These are phyloP conservation scores for Chrysogorgia sp. DNA, from an alignment of 92 coral and sea anemone genomes.

Conservation along the genomic window DNA sequence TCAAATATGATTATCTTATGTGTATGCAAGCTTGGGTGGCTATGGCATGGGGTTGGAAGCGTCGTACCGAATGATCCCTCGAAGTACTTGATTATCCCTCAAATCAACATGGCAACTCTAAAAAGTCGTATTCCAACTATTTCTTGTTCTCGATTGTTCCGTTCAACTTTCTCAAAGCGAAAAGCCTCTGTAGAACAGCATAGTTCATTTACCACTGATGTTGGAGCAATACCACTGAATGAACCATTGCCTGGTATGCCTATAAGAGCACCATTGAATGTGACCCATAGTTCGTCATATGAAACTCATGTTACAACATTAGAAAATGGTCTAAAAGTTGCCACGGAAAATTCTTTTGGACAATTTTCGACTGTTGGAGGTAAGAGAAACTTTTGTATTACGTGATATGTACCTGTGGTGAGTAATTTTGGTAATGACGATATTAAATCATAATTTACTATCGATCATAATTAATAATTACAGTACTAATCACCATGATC, in stretches of 20 bases:
- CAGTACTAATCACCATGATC: not conserved
- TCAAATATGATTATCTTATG: too few species aligned
- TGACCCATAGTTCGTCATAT: slow-evolving; percentile 48
- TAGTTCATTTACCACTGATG: not conserved
- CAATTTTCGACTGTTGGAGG: slow-evolving; percentile 99
- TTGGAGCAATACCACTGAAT: slow-evolving; percentile 60
- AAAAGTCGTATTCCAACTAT: not conserved
- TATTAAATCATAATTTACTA: too few species aligned
- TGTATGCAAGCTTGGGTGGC: too few species aligned
- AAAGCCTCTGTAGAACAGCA: not conserved
- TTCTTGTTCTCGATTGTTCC: slow-evolving; percentile 1
- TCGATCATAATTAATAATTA: too few species aligned
- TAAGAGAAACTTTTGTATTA: slow-evolving; percentile 29
- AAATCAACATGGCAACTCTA: not conserved
- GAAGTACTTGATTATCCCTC: not conserved
- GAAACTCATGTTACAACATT: slow-evolving; percentile 80
- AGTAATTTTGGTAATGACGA: too few species aligned
- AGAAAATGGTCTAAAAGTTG: slow-evolving; percentile 91
- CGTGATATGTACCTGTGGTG: not conserved
- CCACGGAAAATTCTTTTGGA: slow-evolving; percentile 96
- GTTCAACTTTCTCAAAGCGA: not conserved
- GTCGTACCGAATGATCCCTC: not conserved
- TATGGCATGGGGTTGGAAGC: too few species aligned
- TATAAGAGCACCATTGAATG: slow-evolving; percentile 53
- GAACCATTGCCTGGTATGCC: slow-evolving; percentile 76